phyloP scores from a whole-genome alignment of 2,113 vertebrate genomes.

The Alouatta palliata region DNA sequence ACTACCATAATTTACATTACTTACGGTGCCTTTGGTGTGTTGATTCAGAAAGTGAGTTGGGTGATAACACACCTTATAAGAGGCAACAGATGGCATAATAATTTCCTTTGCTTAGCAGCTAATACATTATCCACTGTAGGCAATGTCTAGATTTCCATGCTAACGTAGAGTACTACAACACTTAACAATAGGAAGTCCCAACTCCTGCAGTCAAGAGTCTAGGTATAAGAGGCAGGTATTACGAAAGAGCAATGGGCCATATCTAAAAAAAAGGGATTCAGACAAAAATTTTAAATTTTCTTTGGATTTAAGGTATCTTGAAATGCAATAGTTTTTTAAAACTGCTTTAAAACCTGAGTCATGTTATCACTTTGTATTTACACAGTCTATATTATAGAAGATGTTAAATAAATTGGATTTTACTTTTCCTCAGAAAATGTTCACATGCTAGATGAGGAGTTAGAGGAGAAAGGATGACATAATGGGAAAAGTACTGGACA shows the following conservation, averaged over 20 bases:
- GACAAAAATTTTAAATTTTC: slow-evolving; percentile 8
- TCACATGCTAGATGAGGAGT: background rate
- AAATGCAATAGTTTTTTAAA: background rate
- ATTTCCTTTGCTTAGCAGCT: slow-evolving; percentile 61
- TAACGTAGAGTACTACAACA: slow-evolving; percentile 40
- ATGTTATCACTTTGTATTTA: background rate
- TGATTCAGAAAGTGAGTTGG: slow-evolving; percentile 52
- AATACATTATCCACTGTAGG: slow-evolving; percentile 10
- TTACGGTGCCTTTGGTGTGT: slow-evolving; percentile 32
- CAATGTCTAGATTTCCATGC: slow-evolving; percentile 1
- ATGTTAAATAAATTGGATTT: background rate
- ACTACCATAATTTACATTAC: slow-evolving; percentile 33
- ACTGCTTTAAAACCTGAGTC: background rate
- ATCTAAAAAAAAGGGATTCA: background rate
- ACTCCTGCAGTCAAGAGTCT: background rate
- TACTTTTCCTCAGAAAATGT: background rate
- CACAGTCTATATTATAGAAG: slow-evolving; percentile 3
- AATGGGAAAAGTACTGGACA: background rate
- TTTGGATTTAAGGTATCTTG: slow-evolving; percentile 13
- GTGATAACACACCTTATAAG: slow-evolving; percentile 39
- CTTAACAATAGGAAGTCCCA: slow-evolving; percentile 1
- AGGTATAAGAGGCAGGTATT: background rate
- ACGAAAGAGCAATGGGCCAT: background rate
- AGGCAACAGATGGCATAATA: slow-evolving; percentile 44
- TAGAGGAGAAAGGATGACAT: background rate